phyloP scores from a whole-genome alignment of 2,797 vertebrate species.

The Macropus fuliginosus region DNA sequence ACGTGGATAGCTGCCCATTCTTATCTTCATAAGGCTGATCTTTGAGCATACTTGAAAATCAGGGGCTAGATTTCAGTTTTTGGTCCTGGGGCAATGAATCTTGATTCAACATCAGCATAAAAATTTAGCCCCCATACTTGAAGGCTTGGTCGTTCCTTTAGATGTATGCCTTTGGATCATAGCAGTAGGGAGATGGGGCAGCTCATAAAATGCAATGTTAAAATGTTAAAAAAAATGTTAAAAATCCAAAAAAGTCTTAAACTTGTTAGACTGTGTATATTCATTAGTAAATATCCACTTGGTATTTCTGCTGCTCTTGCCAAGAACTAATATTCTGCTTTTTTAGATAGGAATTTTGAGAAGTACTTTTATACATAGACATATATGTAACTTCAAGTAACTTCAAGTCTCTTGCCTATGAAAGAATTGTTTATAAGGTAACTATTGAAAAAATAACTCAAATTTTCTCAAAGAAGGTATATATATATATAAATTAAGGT shows the following conservation, averaged over 20 bases:
- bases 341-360: neutral
- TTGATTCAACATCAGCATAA: neutral
- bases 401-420: neutral
- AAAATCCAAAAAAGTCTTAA: neutral
- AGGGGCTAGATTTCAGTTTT: neutral
- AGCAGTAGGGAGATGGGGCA: neutral
- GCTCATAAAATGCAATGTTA: neutral
- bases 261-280: neutral
- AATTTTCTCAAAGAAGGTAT: neutral
- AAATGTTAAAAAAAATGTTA: neutral
- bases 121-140: neutral
- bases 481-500: neutral
- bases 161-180: neutral
- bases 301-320: neutral
- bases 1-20: neutral
- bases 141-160: neutral
- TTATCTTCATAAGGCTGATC: neutral
- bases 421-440: neutral
- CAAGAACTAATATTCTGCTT: neutral
- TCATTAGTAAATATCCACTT: neutral
- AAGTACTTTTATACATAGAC: neutral
- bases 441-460: neutral
- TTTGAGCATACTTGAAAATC: neutral
- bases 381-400: neutral
- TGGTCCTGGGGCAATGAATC: neutral